Conservation (phyloP, 2,888 invertebrate species). For the Horisme vitalbata region DNA sequence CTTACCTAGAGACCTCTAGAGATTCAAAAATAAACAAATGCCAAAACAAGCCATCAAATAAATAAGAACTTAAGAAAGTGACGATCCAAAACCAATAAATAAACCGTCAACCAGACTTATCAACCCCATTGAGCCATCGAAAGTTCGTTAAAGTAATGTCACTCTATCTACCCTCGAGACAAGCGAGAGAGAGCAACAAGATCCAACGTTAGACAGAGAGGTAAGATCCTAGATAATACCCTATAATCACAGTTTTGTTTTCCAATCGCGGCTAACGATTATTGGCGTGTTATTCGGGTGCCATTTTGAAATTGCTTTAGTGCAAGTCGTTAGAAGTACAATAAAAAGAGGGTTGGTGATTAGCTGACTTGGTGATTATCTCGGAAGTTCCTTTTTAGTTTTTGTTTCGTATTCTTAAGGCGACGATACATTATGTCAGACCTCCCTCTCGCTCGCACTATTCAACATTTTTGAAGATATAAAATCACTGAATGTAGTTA, state of each 20-base stretch:
- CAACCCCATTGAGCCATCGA: conserved; percentile 57
- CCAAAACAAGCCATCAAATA: too few relatives aligned
- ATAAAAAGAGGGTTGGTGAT: conserved; percentile 70
- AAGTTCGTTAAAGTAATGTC: conserved; percentile 82
- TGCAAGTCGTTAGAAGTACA: conserved; percentile 78
- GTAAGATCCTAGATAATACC: conserved; percentile 66
- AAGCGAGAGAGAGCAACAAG: conserved; percentile 55
- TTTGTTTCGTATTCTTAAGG: conserved; percentile 3
- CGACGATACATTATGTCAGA: background rate
- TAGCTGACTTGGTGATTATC: conserved; percentile 50
- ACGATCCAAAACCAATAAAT: conserved; percentile 21
- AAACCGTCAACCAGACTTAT: conserved; percentile 22
- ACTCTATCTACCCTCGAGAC: conserved; percentile 68
- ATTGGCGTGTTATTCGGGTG: conserved; percentile 85
- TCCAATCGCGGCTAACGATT: conserved; percentile 86
- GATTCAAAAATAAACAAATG: too few relatives aligned
- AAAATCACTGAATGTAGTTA: too few relatives aligned
- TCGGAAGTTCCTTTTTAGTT: conserved; percentile 25
- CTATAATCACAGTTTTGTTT: conserved; percentile 87
- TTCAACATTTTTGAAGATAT: too few relatives aligned
- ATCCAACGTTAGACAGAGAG: conserved; percentile 50
- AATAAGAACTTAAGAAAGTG: conserved; percentile 2
- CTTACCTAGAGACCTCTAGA: too few relatives aligned
- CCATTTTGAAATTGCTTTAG: conserved; percentile 80
- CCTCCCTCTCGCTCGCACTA: too few relatives aligned